A percentile compares a stretch with the other conserved stretches of the same genome.
phyloP scores from a whole-genome alignment of 2,797 vertebrate genomes.

The Lophius americanus region DNA sequence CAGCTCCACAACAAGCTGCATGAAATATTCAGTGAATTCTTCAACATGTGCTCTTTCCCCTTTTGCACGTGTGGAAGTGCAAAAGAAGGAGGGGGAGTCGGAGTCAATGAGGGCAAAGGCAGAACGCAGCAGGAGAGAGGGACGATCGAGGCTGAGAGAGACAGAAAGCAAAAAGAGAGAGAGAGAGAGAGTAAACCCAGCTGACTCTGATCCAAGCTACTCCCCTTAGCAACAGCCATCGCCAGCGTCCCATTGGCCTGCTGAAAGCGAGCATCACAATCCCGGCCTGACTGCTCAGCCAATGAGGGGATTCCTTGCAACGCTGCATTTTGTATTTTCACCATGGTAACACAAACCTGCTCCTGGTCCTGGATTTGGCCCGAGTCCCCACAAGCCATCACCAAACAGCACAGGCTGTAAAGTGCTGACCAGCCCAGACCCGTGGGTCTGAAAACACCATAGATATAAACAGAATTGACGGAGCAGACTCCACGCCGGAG shows the following conservation, averaged over 20 bases:
- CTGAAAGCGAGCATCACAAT: constrained; percentile 80
- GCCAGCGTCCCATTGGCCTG: constrained; percentile 77
- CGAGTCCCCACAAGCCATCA: constrained; percentile 23
- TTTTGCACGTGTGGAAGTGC: constrained; percentile 75
- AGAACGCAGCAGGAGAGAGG: constrained; percentile 61
- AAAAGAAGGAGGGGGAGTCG: constrained; percentile 53
- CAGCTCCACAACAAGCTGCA: constrained; percentile 62
- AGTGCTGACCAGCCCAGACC: constrained; percentile 23
- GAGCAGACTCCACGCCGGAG: background rate
- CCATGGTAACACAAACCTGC: constrained; percentile 85
- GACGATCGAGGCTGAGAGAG: constrained; percentile 50
- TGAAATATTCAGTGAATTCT: constrained; percentile 83
- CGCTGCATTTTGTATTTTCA: constrained; percentile 82
- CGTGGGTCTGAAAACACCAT: constrained; percentile 11
- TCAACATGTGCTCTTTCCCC: constrained; percentile 80
- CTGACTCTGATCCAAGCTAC: constrained; percentile 82
- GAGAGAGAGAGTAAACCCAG: constrained; percentile 71
- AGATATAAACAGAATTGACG: constrained; percentile 33
- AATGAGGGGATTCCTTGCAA: constrained; percentile 72
- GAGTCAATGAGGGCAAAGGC: constrained; percentile 80
- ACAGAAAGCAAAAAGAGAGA: constrained; percentile 42
- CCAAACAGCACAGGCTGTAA: constrained; percentile 33
- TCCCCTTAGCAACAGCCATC: constrained; percentile 86
- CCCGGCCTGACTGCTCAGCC: constrained; percentile 73
- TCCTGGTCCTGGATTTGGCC: constrained; percentile 68